Evolutionary conservation across 2,888 invertebrate species (phyloP).

Genomic region (Tuberolachnus salignus): DNA sequence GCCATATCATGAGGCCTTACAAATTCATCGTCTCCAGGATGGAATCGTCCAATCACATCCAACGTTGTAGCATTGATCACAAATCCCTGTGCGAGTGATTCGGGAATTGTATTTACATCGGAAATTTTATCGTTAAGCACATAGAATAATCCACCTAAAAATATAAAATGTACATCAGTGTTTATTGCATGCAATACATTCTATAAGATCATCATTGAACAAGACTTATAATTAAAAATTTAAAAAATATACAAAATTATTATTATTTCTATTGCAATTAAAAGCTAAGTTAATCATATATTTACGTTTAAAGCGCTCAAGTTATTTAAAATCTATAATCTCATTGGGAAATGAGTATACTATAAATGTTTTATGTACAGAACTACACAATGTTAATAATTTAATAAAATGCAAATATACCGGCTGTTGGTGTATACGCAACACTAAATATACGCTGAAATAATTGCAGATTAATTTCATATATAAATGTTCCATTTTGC

Average conservation of each 20-base stretch:
- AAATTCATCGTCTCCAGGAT: constrained; percentile 36
- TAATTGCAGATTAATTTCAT: constrained; percentile 33
- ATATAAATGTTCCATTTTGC: constrained; percentile 30
- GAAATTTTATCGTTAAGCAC: constrained; percentile 37
- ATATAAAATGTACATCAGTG: neutral
- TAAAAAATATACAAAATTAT: neutral
- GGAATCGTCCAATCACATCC: constrained; percentile 41
- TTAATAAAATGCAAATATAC: constrained; percentile 8
- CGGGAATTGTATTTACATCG: constrained; percentile 15
- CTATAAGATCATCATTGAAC: too few relatives aligned
- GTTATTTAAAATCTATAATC: neutral
- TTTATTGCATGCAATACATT: too few relatives aligned
- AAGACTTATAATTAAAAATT: too few relatives aligned
- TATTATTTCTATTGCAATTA: neutral
- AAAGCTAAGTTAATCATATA: too few relatives aligned
- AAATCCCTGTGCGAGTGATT: constrained; percentile 33
- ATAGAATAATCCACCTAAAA: constrained; percentile 51
- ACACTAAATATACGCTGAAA: constrained; percentile 47
- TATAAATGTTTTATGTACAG: too few relatives aligned
- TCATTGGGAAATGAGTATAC: neutral
- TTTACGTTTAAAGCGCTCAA: neutral
- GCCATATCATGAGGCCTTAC: constrained; percentile 49
- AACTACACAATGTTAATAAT: neutral
- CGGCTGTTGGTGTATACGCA: constrained; percentile 47
- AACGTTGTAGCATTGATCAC: constrained; percentile 42